Base-by-base conservation (phyloP, 2,113 vertebrate species). In the Fregata magnificens region DNA sequence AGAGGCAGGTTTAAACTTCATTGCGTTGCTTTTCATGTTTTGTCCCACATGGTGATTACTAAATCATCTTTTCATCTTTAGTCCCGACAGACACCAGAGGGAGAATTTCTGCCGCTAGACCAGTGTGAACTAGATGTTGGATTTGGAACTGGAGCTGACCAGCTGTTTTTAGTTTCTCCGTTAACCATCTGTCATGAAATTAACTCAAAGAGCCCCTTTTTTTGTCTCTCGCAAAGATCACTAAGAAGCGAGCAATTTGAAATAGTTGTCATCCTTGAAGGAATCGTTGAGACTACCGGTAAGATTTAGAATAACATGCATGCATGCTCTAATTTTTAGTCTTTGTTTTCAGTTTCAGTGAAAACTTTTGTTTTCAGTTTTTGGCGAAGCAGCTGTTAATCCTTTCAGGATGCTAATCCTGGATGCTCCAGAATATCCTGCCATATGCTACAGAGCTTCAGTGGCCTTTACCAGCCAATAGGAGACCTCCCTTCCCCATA, bases 111-210 rank as follows among this genome's bases (percentile, higher is more conserved):
- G 95, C 99, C 99, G 1, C 96, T 99, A 93, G 99, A 99, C 94
- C 99, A 99, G 96, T 99, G 99, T 82, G 99, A 99, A 82, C 97
- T 99, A 97, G 99, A 99, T 22, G 99, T 99, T 79, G 99, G 99
- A 69, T 99, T 99, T 72, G 99, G 99, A 91, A 99, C 99, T 2
- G 99, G 99, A 34, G 99, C 99, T 1, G 99, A 99, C 96, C 99
- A 99, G 95, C 99, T 99, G 69, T 99, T 99, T 93, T 95, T 99
- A 63, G 99, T 99, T 71, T 99, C 99, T 21, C 99, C 99, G 44
- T 97, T 99, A 69, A 99, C 99, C 91, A 99, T 99, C 98, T 99
- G 99, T 63, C 99, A 99, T 8, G 99, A 99, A 97, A 99, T 99
- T 93, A 99, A 99, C 96, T 97, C 98, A 63, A 98, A 98, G 90